These are phyloP conservation scores for Drosophila nigrodunni DNA, from an alignment of 1,140 invertebrate genomes.

Conservation along the genomic window DNA sequence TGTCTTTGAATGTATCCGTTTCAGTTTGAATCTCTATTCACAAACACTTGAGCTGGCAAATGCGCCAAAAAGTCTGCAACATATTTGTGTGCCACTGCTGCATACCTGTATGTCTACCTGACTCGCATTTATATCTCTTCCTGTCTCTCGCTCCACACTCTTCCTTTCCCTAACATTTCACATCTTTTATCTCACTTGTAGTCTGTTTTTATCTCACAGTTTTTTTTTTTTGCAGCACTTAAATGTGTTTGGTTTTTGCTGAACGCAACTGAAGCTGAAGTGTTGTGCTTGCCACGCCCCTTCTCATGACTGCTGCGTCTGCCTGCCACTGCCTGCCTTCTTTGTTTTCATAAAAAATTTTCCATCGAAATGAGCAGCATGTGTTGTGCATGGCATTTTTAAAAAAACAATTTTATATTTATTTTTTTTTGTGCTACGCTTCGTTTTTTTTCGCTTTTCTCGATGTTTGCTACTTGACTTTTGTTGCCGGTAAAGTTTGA, in stretches of 20 bases:
- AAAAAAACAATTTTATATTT: conserved; percentile 30
- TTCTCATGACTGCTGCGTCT: not conserved
- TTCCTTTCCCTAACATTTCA: not conserved
- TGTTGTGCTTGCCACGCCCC: conserved; percentile 35
- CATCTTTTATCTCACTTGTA: not conserved
- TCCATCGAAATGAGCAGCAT: conserved; percentile 76
- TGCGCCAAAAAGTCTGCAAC: conserved; percentile 66
- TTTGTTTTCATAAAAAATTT: conserved; percentile 51
- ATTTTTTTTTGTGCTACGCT: conserved; percentile 15
- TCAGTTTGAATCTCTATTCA: not conserved
- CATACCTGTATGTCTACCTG: conserved; percentile 32
- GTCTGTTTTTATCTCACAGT: not conserved
- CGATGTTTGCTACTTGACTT: conserved; percentile 61
- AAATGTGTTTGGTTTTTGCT: conserved; percentile 42
- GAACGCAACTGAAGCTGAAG: conserved; percentile 37
- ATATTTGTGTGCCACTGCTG: conserved; percentile 57
- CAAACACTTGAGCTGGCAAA: conserved; percentile 7
- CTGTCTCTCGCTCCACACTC: not conserved
- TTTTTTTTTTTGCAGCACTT: conserved; percentile 25
- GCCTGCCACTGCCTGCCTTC: not conserved
- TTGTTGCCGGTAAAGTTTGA: conserved; percentile 51
- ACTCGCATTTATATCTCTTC: conserved; percentile 38
- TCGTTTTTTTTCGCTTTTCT: conserved; percentile 22
- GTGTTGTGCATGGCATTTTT: conserved; percentile 70
- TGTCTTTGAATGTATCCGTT: conserved; percentile 1